These are phyloP conservation scores for Neosalanx taihuensis DNA, from an alignment of 2,797 vertebrate genomes.

Conservation along the genomic window DNA sequence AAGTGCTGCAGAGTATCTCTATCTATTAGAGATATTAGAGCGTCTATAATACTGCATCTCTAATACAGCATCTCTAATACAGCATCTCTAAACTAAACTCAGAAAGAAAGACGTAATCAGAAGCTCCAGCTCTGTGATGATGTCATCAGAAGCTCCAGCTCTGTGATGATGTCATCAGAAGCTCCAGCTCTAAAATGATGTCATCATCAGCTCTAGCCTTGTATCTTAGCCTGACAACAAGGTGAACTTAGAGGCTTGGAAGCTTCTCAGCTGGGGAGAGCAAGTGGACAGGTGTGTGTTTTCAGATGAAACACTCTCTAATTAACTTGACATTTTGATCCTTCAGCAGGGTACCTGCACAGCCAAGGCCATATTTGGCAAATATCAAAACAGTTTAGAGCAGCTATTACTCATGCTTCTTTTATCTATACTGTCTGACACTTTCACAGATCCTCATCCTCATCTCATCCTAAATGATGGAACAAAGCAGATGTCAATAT, in stretches of 20 bases:
- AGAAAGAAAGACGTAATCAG: no score
- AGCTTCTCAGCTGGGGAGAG: conserved; percentile 42
- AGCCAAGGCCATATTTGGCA: conserved; percentile 34
- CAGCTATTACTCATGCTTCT: conserved; percentile 34
- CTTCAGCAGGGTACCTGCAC: conserved; percentile 35
- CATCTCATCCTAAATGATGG: no score
- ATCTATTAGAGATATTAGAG: no score
- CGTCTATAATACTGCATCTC: no score
- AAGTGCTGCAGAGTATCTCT: conserved; percentile 12
- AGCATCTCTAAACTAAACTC: no score
- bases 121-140: no score
- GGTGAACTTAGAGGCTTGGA: conserved; percentile 50
- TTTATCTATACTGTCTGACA: conserved; percentile 2
- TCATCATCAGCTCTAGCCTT: not conserved
- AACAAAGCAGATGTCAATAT: no score
- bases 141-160: no score
- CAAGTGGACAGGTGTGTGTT: conserved; percentile 42
- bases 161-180: not conserved
- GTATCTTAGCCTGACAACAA: conserved; percentile 32
- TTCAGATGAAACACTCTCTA: conserved; percentile 42
- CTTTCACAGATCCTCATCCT: not conserved
- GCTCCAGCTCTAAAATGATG: not conserved
- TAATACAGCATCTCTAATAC: no score
- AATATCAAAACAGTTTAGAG: conserved; percentile 27
- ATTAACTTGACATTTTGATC: conserved; percentile 51